Base-by-base conservation (phyloP, 1,140 invertebrate species). In the Panagrolaimus sp. region DNA sequence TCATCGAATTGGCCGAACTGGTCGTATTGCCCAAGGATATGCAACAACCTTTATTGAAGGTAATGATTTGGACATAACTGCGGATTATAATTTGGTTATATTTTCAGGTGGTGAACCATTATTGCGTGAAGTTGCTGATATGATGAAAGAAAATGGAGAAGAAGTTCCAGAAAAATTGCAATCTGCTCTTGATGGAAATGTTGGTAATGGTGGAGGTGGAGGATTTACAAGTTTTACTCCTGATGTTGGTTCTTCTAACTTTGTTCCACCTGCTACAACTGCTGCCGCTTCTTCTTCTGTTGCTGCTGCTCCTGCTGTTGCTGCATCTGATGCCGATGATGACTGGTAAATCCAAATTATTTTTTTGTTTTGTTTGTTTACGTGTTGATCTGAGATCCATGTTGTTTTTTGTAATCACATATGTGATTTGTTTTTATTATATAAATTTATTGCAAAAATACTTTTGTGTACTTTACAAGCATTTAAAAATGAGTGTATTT, bases 1-100 rank as follows among this genome's bases (percentile, higher is more conserved):
- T n/a, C 93, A 97, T 84, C 86, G 90, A 57, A 89, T 95, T 61
- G 92, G 92, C 0, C 86, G 92, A 70, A 94, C 92, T 0, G 92
- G 92, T 1, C 86, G 74, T n/a, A n/a, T 79, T 5, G 31, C 62
- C 7, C 64, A 74, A 51, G 74, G 74, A 4, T 45, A 63, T 16
- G 66, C 74, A 1, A 78, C 76, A 9, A 62, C 45, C 9, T 78
- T 79, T 14, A 76, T 79, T 42, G 77, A 76, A 25, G 51, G n/a
- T n/a, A n/a, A n/a, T n/a, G n/a, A n/a, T n/a, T n/a, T n/a, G n/a
- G n/a, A n/a, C n/a, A n/a, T n/a, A n/a, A n/a, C n/a, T n/a, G n/a
- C n/a, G n/a, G n/a, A n/a, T n/a, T n/a, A n/a, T n/a, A n/a, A n/a
- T n/a, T n/a, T n/a, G n/a, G n/a, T n/a, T n/a, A n/a, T n/a, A n/a